Conservation (phyloP, 1,140 invertebrate species). For the Saccostrea glomerata region DNA sequence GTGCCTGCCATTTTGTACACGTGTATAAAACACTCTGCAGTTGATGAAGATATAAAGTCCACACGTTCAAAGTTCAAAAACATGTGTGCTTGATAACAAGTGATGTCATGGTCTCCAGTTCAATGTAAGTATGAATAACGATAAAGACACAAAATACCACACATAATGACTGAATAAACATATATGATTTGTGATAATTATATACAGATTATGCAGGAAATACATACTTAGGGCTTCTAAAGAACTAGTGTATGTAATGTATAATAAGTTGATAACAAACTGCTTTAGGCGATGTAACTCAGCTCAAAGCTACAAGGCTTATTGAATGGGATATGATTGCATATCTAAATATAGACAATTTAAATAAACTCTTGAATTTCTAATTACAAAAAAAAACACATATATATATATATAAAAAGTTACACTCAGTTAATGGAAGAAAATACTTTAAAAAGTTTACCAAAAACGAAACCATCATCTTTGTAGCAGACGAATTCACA, state of each 20-base stretch:
- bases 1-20: constrained; percentile 35
- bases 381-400: too few species aligned
- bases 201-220: constrained; percentile 16
- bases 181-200: neutral
- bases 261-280: neutral
- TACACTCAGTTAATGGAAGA: too few species aligned
- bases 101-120: constrained; percentile 4
- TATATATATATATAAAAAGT: too few species aligned
- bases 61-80: constrained; percentile 45
- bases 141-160: neutral
- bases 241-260: neutral
- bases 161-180: neutral
- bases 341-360: too few species aligned
- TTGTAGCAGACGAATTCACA: constrained; percentile 52
- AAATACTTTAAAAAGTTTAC: neutral
- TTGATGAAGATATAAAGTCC: constrained; percentile 37
- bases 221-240: constrained; percentile 1
- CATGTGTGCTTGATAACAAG: neutral
- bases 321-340: too few species aligned
- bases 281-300: too few species aligned
- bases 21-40: constrained; percentile 22
- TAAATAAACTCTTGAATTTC: too few species aligned
- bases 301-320: too few species aligned
- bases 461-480: neutral
- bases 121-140: neutral